Percentiles rank a stretch among this genome's conserved stretches.
Evolutionary conservation across 2,113 vertebrate species (phyloP).

Genomic region (Crotalus tigris): DNA sequence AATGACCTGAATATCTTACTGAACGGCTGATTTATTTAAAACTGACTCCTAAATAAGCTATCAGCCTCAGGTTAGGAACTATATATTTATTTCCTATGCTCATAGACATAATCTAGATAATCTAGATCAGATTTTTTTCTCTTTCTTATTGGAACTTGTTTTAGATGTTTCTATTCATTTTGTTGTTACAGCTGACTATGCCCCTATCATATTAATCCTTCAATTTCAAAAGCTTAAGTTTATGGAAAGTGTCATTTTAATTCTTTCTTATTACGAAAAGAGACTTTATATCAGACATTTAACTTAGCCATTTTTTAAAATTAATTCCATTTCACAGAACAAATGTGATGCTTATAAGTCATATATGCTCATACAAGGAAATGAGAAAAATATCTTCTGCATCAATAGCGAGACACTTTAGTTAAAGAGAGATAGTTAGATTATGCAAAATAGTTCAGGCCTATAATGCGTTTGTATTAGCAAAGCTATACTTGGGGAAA

Average conservation of each 20-base stretch:
- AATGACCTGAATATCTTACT: conserved; percentile 37
- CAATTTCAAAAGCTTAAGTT: not conserved
- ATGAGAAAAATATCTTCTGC: not conserved
- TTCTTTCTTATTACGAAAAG: not conserved
- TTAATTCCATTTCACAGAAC: not conserved
- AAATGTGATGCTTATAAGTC: not conserved
- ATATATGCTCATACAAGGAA: not conserved
- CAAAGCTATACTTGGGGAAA: not conserved
- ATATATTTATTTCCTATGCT: not conserved
- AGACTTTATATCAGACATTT: not conserved
- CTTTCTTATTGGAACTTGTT: not conserved
- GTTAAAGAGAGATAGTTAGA: not conserved
- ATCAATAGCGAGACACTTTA: not conserved
- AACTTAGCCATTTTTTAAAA: not conserved
- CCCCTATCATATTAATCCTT: not conserved
- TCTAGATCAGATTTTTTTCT: not conserved
- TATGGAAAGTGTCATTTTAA: not conserved
- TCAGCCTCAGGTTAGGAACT: not conserved
- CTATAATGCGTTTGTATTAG: not conserved
- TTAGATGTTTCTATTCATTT: not conserved
- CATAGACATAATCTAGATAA: not conserved
- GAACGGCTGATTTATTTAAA: conserved; percentile 10
- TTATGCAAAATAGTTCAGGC: not conserved
- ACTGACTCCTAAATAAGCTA: not conserved
- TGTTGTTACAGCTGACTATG: not conserved